Evolutionary conservation across 2,113 vertebrate species (phyloP).

Genomic region (Psettodes erumei): DNA sequence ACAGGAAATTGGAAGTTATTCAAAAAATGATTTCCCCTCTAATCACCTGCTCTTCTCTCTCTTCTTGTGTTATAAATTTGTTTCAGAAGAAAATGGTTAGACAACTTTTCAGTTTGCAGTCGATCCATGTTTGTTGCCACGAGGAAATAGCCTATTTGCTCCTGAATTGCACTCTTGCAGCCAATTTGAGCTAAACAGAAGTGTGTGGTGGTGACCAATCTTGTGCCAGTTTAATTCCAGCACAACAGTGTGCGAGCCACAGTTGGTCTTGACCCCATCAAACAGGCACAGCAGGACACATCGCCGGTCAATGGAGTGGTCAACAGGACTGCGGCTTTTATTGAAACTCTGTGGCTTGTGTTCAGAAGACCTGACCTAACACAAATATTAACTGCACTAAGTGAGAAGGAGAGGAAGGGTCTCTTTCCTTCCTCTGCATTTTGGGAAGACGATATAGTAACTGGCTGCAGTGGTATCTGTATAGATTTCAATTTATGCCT

Average conservation of each 20-base stretch:
- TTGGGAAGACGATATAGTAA: background rate
- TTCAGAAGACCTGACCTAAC: slow-evolving; percentile 59
- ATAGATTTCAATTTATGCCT: slow-evolving; percentile 66
- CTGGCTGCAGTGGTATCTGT: slow-evolving; percentile 27
- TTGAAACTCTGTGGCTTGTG: slow-evolving; percentile 64
- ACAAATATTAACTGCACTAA: slow-evolving; percentile 66
- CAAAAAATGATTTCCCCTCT: slow-evolving; percentile 12
- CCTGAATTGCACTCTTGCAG: slow-evolving; percentile 67
- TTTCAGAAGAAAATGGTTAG: slow-evolving; percentile 30
- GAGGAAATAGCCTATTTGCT: slow-evolving; percentile 64
- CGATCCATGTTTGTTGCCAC: slow-evolving; percentile 36
- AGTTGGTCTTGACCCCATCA: slow-evolving; percentile 76
- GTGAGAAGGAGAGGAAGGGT: slow-evolving; percentile 53
- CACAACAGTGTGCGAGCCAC: slow-evolving; percentile 66
- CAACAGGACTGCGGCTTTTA: slow-evolving; percentile 64
- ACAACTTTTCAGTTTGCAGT: slow-evolving; percentile 28
- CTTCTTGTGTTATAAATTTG: slow-evolving; percentile 14
- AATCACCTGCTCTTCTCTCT: slow-evolving; percentile 44
- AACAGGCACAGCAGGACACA: slow-evolving; percentile 64
- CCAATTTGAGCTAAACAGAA: slow-evolving; percentile 69
- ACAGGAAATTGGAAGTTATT: slow-evolving; percentile 42
- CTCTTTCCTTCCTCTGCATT: slow-evolving; percentile 11
- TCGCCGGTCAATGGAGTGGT: slow-evolving; percentile 67
- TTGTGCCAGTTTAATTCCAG: slow-evolving; percentile 63
- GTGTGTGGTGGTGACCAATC: slow-evolving; percentile 62